Percentiles rank a stretch among this genome's conserved stretches.
Conservation (phyloP, 2,888 invertebrate species). For the Drosophila fungiperda region DNA sequence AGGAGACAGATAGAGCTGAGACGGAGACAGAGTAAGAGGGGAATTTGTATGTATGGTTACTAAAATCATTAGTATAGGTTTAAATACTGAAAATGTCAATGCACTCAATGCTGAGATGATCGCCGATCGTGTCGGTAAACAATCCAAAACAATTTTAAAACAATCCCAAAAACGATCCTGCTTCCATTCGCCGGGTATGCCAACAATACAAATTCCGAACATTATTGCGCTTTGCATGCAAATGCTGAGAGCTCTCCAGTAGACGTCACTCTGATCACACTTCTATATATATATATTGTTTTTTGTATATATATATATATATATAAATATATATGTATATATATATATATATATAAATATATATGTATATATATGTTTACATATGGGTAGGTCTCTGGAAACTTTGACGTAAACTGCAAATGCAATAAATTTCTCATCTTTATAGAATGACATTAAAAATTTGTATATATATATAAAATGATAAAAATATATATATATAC, state of each 20-base stretch:
- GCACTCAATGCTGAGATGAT: not conserved
- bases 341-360: not conserved
- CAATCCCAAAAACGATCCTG: conserved; percentile 18
- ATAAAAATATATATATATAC: not conserved
- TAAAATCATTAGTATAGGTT: not conserved
- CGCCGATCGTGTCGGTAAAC: not conserved
- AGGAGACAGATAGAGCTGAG: not conserved
- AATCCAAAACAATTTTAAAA: conserved; percentile 1
- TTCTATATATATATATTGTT: not conserved
- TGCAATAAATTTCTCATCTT: not conserved
- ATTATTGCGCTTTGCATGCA: conserved; percentile 42
- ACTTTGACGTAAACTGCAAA: not conserved
- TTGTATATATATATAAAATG: not conserved
- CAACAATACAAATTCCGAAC: conserved; percentile 55
- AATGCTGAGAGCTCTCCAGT: conserved; percentile 19
- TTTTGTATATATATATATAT: not conserved
- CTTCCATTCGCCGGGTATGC: conserved; percentile 1
- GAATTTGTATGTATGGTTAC: not conserved
- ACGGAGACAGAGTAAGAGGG: not conserved
- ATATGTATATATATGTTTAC: not conserved
- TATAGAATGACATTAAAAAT: not conserved
- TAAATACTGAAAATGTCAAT: conserved; percentile 1
- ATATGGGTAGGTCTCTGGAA: not conserved
- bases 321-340: not conserved
- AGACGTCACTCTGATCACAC: not conserved